Evolutionary conservation across 1,140 invertebrate species (phyloP), one percentile per base, ranked within the genome.

Genomic region (honey bee (Apis mellifera)): DNA sequence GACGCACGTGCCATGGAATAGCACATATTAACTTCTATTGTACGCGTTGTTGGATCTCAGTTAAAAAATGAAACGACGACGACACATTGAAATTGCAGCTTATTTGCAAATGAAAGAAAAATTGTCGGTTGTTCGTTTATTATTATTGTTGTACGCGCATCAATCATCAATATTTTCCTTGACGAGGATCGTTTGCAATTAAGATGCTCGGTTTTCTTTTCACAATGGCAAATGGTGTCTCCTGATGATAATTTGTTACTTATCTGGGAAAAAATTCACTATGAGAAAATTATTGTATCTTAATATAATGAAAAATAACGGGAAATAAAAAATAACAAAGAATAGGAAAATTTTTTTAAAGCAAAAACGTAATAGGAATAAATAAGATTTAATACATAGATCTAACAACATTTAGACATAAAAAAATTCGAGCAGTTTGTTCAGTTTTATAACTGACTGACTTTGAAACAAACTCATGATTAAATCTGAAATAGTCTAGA

Each of bases 11-110:
- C 64, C 55, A n/a, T 26, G 23, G 62, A 60, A 42, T 64, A 74
- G 13, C 26, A 26, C 78, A 50, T 68, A 76, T 82, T 82, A 60
- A 76, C 72, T 82, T 13, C 59, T 68, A 82, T 82, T 76, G 55
- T 60, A 66, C 23, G 13, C 13, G 42, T 42, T 26, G 19, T 11
- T 52, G 64, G 8, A 52, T 54, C n/a, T 21, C 60, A 23, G 32
- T 66, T 52, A 75, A 82, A 82, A 52, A 21, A 55, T 15, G 32
- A n/a, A 26, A 54, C 21, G 23, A 1, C 55, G 55, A 57, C 11
- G 55, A 57, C 7, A 26, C 57, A 19, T 54, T 72, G 26, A 79
- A 79, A 79, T 52, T 71, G 57, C 2, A 9, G 19, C 52, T 74
- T 23, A 76, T 82, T 60, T 76, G 23, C 73, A 59, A 52, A 68